Conservation (phyloP, 2,113 vertebrate genomes). For the Rhizomys pruinosus region DNA sequence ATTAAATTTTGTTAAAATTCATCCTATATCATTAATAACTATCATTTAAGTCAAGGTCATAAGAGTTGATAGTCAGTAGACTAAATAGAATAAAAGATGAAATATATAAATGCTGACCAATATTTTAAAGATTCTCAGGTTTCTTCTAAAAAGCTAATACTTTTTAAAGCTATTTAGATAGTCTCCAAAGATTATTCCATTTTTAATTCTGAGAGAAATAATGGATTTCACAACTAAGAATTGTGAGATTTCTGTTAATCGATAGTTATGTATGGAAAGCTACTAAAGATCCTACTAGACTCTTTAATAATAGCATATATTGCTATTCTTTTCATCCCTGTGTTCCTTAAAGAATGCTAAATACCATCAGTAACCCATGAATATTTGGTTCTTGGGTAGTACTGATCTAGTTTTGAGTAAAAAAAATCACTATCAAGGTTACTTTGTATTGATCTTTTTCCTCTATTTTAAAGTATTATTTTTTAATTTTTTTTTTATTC, state of each 20-base stretch:
- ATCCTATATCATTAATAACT: not conserved
- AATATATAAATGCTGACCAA: not conserved
- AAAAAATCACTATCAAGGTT: conserved; percentile 7
- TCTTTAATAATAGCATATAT: conserved; percentile 5
- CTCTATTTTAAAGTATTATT: not conserved
- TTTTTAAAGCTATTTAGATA: conserved; percentile 29
- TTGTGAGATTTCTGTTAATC: conserved; percentile 50
- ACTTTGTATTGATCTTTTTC: not conserved
- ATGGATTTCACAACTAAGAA: not conserved
- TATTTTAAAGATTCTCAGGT: conserved; percentile 14
- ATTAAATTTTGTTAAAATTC: conserved; percentile 19
- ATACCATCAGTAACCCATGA: not conserved
- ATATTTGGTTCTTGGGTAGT: conserved; percentile 24
- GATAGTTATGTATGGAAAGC: not conserved
- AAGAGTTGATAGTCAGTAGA: not conserved
- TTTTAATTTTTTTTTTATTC: conserved; percentile 17
- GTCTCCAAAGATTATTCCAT: conserved; percentile 23
- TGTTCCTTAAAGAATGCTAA: not conserved
- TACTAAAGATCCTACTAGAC: not conserved
- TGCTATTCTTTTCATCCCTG: not conserved
- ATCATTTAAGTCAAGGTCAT: too few relatives aligned
- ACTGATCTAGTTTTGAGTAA: conserved; percentile 40
- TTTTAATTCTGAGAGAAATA: conserved; percentile 47
- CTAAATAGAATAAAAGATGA: not conserved
- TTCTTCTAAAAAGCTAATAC: conserved; percentile 29